Base-by-base conservation (phyloP, 2,888 invertebrate species). In the Pinctada fucata region DNA sequence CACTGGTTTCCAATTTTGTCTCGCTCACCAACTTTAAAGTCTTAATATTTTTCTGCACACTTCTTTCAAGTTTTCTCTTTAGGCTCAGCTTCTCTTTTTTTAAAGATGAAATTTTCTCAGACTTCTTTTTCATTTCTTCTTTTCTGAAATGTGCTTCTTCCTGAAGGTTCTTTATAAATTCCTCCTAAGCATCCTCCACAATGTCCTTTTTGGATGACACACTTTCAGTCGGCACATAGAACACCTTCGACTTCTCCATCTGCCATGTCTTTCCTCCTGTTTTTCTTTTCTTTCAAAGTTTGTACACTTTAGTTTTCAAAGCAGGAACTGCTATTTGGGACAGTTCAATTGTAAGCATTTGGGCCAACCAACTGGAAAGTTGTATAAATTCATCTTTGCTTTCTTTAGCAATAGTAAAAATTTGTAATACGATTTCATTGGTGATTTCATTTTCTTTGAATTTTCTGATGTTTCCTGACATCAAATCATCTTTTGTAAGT, bases 71-170 rank as follows among this genome's bases (percentile, higher is more conserved):
- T 67, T 16, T 5, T 45, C 67, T 58, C 13, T 58, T 58, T 58
- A 58, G 13, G 58, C 58, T 58, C 58, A 58, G 58, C 58, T 58
- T 58, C 71, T 72, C 66, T 75, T 81, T 49, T n/a, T 64, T 69
- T 2, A 68, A n/a, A 47, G 52, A 8, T n/a, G 51, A 13, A 45
- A 51, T 16, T 13, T 6, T 49, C 31, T 51, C 67, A 3, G 58
- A 31, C 50, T n/a, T 10, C 51, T 75, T 68, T 58, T 72, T 8
- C 16, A 2, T 4, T 51, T 72, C 48, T 63, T 71, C 70, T 48
- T 51, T 45, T 48, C 49, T 69, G 47, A 48, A 48, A 10, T 58
- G 13, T 58, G 13, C 8, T 58, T 58, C 58, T 13, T 58, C 13
- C 58, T 58, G 58, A 10, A 58, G 58, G 58, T 58, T 1, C 13